Conservation (phyloP, 2,113 vertebrate genomes). For the Alosa alosa region DNA sequence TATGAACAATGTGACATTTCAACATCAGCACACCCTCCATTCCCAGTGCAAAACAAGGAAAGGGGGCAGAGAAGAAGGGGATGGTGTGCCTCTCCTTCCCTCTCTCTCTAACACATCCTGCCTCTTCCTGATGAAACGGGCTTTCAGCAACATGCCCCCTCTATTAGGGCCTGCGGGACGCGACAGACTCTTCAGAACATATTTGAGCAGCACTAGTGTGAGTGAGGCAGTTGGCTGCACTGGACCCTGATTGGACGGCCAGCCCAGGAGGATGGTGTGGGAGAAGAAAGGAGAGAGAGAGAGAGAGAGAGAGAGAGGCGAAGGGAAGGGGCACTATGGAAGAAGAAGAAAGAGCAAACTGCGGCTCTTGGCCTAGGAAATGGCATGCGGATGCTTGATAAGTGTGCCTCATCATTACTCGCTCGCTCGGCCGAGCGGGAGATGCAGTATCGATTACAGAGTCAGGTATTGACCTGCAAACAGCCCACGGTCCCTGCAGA, state of each 20-base stretch:
- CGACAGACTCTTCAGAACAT: constrained; percentile 23
- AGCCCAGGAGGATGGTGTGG: constrained; percentile 25
- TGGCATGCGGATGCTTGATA: not conserved
- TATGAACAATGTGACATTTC: not conserved
- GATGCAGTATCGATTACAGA: constrained; percentile 10
- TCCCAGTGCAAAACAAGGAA: not conserved
- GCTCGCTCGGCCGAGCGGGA: not conserved
- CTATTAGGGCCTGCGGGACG: not conserved
- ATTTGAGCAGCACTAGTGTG: constrained; percentile 33
- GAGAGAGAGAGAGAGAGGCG: not conserved
- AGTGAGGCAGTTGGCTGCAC: constrained; percentile 23
- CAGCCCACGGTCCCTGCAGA: not conserved
- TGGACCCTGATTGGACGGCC: constrained; percentile 22
- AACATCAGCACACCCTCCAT: not conserved
- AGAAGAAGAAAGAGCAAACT: not conserved
- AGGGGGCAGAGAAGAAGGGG: not conserved
- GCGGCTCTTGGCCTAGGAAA: not conserved
- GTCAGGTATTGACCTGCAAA: constrained; percentile 13
- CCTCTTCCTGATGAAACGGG: not conserved
- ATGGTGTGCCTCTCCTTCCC: constrained; percentile 38
- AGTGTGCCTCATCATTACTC: not conserved
- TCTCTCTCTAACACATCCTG: not conserved
- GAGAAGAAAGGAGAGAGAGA: not conserved
- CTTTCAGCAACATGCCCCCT: not conserved
- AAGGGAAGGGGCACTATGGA: not conserved